Evolutionary conservation across 2,888 invertebrate species (phyloP).

Genomic region (Machimus atricapillus): DNA sequence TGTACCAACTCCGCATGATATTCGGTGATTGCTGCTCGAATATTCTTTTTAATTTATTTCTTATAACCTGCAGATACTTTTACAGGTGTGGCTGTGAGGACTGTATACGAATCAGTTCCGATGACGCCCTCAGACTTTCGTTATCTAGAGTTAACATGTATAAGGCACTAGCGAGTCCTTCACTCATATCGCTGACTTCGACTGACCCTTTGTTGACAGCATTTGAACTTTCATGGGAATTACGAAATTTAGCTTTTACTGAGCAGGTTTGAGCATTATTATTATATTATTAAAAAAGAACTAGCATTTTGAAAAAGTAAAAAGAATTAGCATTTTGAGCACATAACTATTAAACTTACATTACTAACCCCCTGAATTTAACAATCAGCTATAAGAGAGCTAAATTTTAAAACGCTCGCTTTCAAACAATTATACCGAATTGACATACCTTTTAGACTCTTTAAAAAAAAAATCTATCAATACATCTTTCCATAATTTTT

Average conservation of each 20-base stretch:
- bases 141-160: slow-evolving; percentile 91
- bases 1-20: slow-evolving; percentile 88
- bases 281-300: too few species aligned
- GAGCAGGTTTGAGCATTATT: slow-evolving; percentile 75
- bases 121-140: slow-evolving; percentile 82
- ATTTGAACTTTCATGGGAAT: slow-evolving; percentile 94
- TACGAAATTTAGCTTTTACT: slow-evolving; percentile 85
- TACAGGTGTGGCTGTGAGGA: slow-evolving; percentile 83
- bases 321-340: too few species aligned
- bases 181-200: slow-evolving; percentile 90
- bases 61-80: background rate
- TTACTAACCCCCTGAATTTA: too few species aligned
- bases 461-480: too few species aligned
- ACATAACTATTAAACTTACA: too few species aligned
- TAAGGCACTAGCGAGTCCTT: slow-evolving; percentile 89
- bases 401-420: too few species aligned
- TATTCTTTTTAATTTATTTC: background rate
- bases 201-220: slow-evolving; percentile 93
- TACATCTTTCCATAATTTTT: too few species aligned
- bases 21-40: slow-evolving; percentile 66
- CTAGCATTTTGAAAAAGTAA: too few species aligned
- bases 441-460: too few species aligned
- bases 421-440: too few species aligned
- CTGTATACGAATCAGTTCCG: slow-evolving; percentile 77
- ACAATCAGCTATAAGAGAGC: too few species aligned